These are phyloP conservation scores for Stenodera caucasica DNA, from an alignment of 2,888 invertebrate species.

Conservation along the genomic window DNA sequence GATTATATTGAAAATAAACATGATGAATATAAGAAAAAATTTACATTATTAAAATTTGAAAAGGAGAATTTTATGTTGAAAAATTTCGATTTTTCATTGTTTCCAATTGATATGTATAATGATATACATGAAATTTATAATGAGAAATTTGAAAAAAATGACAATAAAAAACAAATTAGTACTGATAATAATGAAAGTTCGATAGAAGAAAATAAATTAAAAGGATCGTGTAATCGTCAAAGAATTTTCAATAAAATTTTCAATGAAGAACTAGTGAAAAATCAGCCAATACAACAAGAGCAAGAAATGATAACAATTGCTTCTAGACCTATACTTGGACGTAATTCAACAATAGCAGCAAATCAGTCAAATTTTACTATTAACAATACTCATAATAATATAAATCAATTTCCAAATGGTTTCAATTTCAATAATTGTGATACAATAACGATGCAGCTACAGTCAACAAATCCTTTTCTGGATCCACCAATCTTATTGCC, in stretches of 20 bases:
- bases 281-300: slow-evolving; percentile 1
- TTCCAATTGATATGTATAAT: slow-evolving; percentile 10
- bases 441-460: neutral
- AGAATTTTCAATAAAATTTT: neutral
- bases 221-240: neutral
- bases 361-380: neutral
- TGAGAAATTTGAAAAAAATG: neutral
- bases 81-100: slow-evolving; percentile 18
- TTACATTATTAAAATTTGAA: neutral
- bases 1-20: slow-evolving; percentile 1
- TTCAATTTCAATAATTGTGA: neutral
- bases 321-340: no score
- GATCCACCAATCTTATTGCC: neutral
- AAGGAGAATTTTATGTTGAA: neutral
- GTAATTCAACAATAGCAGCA: neutral
- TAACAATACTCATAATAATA: neutral
- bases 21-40: slow-evolving; percentile 5
- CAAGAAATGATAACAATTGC: no score
- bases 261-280: neutral
- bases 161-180: neutral
- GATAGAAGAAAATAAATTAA: neutral
- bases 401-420: neutral
- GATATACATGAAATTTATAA: slow-evolving; percentile 10
- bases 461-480: slow-evolving; percentile 1
- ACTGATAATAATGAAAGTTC: neutral